Base-by-base conservation (phyloP, 2,888 invertebrate genomes). In the Nebria brevicollis region DNA sequence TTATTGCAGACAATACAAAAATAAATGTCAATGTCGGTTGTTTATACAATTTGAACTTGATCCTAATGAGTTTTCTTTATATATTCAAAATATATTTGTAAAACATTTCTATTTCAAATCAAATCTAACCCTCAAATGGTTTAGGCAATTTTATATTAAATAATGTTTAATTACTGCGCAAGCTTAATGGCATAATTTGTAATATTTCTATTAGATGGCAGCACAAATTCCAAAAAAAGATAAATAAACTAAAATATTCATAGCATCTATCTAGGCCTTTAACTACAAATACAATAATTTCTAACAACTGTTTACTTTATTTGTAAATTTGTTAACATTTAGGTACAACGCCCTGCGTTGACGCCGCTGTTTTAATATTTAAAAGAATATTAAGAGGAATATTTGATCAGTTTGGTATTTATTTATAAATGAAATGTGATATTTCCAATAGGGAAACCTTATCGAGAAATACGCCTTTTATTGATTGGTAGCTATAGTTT, bases 401-500 rank as follows among this genome's bases (percentile, higher is more conserved):
- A n/a, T 66, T n/a, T 65, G 3, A 65, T 65, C 3, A n/a, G 13
- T 65, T n/a, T 65, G 20, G 20, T 20, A 66, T 66, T 25, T 70
- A 70, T 70, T 15, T 70, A 20, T 4, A 26, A 26, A 68, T 68
- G 68, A 13, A 34, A 26, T 25, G 70, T 70, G 25, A 25, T 70
- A 70, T 70, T 70, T 70, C 20, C 20, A n/a, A 68, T 25, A 68
- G 1, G 11, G 34, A 34, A 34, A 34, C 34, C 25, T 20, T 34
- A 54, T 11, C 26, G 11, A 13, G 70, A 15, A 68, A 70, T 26
- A 70, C 26, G 72, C 73, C 7, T 77, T 74, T 66, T 78, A 78
- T 79, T 68, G 79, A 79, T 79, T 54, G 4, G 26, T 41, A 34
- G 15, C 66, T 8, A n/a, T 8, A 66, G 74, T 78, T 73, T 73